Conservation (phyloP, 1,140 invertebrate species). For the Drosophila saltans region DNA sequence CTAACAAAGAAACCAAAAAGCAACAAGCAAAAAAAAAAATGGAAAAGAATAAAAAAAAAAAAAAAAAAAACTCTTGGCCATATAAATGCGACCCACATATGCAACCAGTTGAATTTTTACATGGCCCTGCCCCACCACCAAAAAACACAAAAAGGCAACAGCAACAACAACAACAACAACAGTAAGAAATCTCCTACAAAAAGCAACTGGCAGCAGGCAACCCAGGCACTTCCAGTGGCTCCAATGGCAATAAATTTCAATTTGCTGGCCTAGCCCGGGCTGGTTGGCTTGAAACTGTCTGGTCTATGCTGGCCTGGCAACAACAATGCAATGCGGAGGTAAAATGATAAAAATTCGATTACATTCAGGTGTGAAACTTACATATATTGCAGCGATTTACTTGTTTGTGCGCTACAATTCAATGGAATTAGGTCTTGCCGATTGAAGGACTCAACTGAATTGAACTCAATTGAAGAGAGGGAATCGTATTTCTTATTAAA, state of each 20-base stretch:
- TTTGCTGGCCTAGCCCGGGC: conserved; percentile 58
- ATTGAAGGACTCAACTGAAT: conserved; percentile 17
- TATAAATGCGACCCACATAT: conserved; percentile 77
- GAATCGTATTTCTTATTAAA: neutral
- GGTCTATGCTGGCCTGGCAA: conserved; percentile 58
- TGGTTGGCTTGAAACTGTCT: conserved; percentile 22
- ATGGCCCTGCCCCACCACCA: conserved; percentile 30
- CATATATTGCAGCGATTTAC: conserved; percentile 73
- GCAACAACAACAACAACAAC: conserved; percentile 3
- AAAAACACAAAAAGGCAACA: conserved; percentile 15
- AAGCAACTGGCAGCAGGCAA: conserved; percentile 32
- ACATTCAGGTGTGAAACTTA: conserved; percentile 80
- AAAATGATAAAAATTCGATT: conserved; percentile 82
- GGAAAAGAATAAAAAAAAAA: neutral
- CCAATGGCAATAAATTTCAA: conserved; percentile 78
- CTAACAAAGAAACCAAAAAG: conserved; percentile 37
- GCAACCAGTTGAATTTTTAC: conserved; percentile 72
- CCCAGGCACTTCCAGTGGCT: conserved; percentile 74
- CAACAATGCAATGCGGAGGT: conserved; percentile 79
- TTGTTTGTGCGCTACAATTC: conserved; percentile 64
- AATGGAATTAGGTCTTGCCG: conserved; percentile 37
- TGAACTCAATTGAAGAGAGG: neutral
- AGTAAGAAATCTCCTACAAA: conserved; percentile 13
- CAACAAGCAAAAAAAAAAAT: neutral
- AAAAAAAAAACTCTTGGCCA: conserved; percentile 20